Conservation (phyloP, 2,113 vertebrate genomes). For the Pogonocichla stellata region DNA sequence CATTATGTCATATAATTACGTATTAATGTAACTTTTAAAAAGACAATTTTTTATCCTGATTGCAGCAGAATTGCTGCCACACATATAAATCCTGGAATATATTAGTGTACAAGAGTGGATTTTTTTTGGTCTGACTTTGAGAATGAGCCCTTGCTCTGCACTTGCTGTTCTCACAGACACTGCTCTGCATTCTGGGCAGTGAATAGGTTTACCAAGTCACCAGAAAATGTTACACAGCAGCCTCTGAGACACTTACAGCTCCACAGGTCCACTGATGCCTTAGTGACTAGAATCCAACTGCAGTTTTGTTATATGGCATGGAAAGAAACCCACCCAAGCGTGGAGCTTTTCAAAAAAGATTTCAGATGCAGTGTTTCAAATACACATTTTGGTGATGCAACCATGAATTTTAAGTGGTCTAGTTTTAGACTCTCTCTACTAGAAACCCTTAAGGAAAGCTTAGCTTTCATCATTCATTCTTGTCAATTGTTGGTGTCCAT, state of each 20-base stretch:
- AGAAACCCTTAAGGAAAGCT: neutral
- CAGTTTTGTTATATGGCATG: neutral
- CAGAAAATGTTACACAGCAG: neutral
- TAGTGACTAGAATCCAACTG: neutral
- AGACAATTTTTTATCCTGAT: neutral
- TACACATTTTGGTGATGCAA: neutral
- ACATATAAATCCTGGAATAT: neutral
- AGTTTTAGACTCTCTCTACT: neutral
- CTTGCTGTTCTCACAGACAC: neutral
- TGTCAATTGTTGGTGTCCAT: neutral
- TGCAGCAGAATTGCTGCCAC: neutral
- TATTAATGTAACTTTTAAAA: constrained; percentile 22
- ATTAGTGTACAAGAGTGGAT: neutral
- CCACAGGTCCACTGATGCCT: neutral
- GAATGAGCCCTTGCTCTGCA: neutral
- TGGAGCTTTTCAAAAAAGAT: neutral
- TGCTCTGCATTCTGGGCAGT: neutral
- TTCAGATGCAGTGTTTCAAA: neutral
- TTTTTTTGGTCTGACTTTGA: neutral
- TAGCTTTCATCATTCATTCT: neutral
- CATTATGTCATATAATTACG: constrained; percentile 9
- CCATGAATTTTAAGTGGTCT: neutral
- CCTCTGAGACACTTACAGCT: neutral
- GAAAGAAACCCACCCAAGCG: neutral
- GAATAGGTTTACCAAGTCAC: neutral